A percentile compares a stretch with the other conserved stretches of the same genome.
Conservation (phyloP, 2,113 vertebrate genomes). For the Forbesichthys papilliferus region DNA sequence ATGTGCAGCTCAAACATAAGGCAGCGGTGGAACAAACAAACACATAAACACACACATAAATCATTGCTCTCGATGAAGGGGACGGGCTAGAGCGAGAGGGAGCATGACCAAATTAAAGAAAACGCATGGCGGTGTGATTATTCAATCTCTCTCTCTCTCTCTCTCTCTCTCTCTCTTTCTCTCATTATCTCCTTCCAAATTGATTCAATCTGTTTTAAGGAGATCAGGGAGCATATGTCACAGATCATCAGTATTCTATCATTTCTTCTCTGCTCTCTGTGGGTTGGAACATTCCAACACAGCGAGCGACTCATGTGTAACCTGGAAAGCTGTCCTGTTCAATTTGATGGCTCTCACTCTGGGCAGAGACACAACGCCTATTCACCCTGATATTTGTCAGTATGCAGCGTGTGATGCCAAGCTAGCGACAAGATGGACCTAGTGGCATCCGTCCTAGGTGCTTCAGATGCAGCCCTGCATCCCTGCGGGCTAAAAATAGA, state of each 20-base stretch:
- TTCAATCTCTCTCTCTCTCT: slow-evolving; percentile 8
- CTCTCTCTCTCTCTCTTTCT: background rate
- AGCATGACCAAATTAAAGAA: slow-evolving; percentile 9
- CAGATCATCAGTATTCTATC: background rate
- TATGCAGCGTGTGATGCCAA: background rate
- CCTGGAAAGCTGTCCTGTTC: background rate
- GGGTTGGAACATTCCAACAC: background rate
- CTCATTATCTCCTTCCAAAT: slow-evolving; percentile 4
- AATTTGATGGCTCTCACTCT: background rate
- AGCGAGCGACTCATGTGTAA: background rate
- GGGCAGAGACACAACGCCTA: background rate
- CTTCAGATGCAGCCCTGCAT: slow-evolving; percentile 50
- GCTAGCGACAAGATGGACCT: slow-evolving; percentile 21
- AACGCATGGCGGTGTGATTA: background rate
- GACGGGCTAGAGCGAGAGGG: background rate
- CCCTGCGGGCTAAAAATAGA: slow-evolving; percentile 65
- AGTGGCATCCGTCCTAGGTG: slow-evolving; percentile 2
- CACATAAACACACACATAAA: slow-evolving; percentile 20
- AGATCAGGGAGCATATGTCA: background rate
- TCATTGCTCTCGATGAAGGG: slow-evolving; percentile 16
- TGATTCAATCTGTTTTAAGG: slow-evolving; percentile 9
- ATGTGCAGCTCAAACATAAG: slow-evolving; percentile 25
- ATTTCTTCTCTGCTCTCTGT: background rate
- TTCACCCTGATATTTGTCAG: background rate
- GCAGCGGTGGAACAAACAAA: slow-evolving; percentile 32